Evolutionary conservation across 2,888 invertebrate genomes (phyloP).

Genomic region (Synergus umbraculus): DNA sequence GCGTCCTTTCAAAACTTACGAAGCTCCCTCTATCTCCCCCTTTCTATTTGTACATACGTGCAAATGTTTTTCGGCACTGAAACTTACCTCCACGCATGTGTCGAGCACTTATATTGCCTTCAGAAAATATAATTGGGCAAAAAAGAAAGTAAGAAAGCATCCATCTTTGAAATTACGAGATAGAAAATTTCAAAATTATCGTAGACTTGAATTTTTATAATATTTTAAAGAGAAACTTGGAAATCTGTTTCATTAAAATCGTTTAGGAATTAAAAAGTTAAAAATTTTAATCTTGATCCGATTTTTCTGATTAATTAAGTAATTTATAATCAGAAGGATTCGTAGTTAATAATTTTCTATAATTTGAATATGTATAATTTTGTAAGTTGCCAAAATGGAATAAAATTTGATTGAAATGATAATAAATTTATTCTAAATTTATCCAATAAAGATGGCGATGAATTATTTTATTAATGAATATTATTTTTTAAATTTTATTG

Average conservation of each 20-base stretch:
- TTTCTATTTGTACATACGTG: conserved; percentile 41
- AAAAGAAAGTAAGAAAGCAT: not conserved
- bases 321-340: not conserved
- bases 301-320: not conserved
- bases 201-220: not conserved
- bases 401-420: not conserved
- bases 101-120: not conserved
- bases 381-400: not conserved
- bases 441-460: not conserved
- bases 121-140: not conserved
- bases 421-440: not conserved
- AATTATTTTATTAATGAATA: not conserved
- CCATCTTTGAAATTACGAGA: too few relatives aligned
- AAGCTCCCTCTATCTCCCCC: conserved; percentile 39
- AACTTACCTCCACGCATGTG: not conserved
- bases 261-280: too few relatives aligned
- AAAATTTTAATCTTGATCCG: not conserved
- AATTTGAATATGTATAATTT: not conserved
- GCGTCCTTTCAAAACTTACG: conserved; percentile 58
- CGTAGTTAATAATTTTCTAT: not conserved
- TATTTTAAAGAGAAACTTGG: not conserved
- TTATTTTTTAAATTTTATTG: not conserved
- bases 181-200: not conserved
- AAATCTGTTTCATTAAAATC: too few relatives aligned
- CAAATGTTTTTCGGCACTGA: conserved; percentile 34